These are phyloP conservation scores for Pimephales promelas DNA, from an alignment of 2,113 vertebrate species.

Conservation along the genomic window DNA sequence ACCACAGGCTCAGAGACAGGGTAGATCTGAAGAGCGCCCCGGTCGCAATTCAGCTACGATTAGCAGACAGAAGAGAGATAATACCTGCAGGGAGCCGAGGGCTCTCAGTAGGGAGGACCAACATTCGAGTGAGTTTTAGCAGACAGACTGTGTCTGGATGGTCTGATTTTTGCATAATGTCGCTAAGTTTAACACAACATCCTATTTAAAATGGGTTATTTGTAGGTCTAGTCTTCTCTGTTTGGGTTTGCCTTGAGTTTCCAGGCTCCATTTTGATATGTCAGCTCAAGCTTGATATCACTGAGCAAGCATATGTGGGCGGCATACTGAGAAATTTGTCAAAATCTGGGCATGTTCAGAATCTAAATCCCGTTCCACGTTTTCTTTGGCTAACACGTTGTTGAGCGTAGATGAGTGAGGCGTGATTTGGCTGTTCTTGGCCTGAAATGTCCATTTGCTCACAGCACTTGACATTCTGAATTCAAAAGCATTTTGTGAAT, in stretches of 20 bases:
- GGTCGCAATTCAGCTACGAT: slow-evolving; percentile 26
- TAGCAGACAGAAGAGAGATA: slow-evolving; percentile 37
- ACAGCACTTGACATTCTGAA: slow-evolving; percentile 42
- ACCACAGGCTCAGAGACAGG: not conserved
- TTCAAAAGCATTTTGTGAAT: slow-evolving; percentile 36
- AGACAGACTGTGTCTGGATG: not conserved
- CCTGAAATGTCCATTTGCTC: slow-evolving; percentile 71
- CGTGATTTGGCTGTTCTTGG: slow-evolving; percentile 6
- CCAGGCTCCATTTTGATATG: slow-evolving; percentile 45
- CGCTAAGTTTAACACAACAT: not conserved
- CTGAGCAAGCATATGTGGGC: slow-evolving; percentile 40
- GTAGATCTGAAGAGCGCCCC: slow-evolving; percentile 5
- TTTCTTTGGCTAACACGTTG: slow-evolving; percentile 32
- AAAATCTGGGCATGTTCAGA: slow-evolving; percentile 20
- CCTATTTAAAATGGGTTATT: not conserved
- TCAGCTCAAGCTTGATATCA: slow-evolving; percentile 36
- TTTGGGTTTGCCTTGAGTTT: slow-evolving; percentile 16
- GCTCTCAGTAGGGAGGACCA: not conserved
- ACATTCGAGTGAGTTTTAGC: not conserved
- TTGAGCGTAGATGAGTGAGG: not conserved
- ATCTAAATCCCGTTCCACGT: not conserved
- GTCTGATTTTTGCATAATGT: not conserved
- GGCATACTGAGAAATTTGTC: slow-evolving; percentile 34
- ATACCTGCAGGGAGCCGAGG: slow-evolving; percentile 36
- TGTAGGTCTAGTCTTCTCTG: not conserved